These are phyloP conservation scores for Naja naja DNA, from an alignment of 2,113 vertebrate species.

Conservation along the genomic window DNA sequence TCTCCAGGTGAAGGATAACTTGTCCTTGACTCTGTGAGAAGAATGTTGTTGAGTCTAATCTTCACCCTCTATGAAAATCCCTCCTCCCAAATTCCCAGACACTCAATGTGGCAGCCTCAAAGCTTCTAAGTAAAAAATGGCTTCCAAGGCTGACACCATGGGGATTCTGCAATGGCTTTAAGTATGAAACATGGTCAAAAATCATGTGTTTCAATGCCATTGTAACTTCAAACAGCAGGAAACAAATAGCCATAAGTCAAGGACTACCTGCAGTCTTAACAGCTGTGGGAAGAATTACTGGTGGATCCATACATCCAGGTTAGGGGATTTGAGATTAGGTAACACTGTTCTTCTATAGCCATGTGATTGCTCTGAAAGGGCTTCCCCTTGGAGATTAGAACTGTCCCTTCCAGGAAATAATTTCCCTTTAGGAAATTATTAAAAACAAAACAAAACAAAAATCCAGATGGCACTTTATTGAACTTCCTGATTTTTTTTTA, in stretches of 20 bases:
- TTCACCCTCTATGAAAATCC: no score
- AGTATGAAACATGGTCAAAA: not conserved
- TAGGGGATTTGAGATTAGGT: not conserved
- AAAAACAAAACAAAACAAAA: not conserved
- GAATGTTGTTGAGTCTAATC: no score
- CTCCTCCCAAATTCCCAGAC: no score
- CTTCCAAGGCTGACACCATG: not conserved
- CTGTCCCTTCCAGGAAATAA: not conserved
- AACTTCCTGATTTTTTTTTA: not conserved
- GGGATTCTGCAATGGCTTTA: not conserved
- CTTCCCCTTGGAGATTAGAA: not conserved
- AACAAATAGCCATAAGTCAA: not conserved
- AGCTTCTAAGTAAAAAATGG: no score
- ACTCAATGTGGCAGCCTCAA: no score
- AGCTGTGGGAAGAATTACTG: not conserved
- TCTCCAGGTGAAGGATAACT: no score
- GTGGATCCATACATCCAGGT: not conserved
- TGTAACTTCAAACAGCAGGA: not conserved
- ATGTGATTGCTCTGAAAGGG: not conserved
- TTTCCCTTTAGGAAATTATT: not conserved
- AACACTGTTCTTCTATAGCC: not conserved
- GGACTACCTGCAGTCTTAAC: not conserved
- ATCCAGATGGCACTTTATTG: not conserved
- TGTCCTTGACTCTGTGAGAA: no score
- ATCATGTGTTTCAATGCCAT: not conserved